Evolutionary conservation across 2,888 invertebrate genomes (phyloP).

Genomic region (Horisme vitalbata): DNA sequence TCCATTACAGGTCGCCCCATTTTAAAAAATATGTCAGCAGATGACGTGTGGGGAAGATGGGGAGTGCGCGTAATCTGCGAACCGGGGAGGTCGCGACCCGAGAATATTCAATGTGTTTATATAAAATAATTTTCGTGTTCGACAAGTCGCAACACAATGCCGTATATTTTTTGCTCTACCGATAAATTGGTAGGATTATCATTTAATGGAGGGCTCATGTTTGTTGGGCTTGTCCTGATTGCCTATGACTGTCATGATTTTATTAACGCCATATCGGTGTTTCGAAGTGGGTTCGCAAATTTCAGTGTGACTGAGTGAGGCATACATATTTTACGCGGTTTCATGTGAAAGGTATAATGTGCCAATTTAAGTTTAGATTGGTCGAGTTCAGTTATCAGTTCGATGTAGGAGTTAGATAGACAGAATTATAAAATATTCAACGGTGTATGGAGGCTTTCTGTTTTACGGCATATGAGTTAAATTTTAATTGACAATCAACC

Average conservation of each 20-base stretch:
- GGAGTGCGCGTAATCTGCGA: constrained; percentile 64
- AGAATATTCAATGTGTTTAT: constrained; percentile 81
- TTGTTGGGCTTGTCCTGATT: constrained; percentile 75
- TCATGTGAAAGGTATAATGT: constrained; percentile 64
- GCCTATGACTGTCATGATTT: constrained; percentile 80
- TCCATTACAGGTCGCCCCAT: constrained; percentile 79
- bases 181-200: constrained; percentile 82
- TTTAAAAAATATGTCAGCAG: constrained; percentile 81
- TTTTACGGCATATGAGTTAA: constrained; percentile 58
- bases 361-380: constrained; percentile 62
- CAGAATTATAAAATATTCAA: constrained; percentile 63
- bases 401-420: constrained; percentile 61
- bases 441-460: constrained; percentile 54
- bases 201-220: constrained; percentile 83
- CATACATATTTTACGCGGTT: constrained; percentile 62
- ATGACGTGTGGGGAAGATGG: constrained; percentile 70
- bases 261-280: constrained; percentile 75
- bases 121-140: constrained; percentile 83
- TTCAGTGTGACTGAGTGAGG: constrained; percentile 50
- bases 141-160: constrained; percentile 79
- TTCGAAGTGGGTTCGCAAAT: constrained; percentile 56
- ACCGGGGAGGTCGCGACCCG: constrained; percentile 64
- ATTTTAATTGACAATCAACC: constrained; percentile 60
- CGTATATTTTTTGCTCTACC: constrained; percentile 76
- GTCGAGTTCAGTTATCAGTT: constrained; percentile 66